phyloP scores from a whole-genome alignment of 2,888 invertebrate species.

The Xanthostigma xanthostigma region DNA sequence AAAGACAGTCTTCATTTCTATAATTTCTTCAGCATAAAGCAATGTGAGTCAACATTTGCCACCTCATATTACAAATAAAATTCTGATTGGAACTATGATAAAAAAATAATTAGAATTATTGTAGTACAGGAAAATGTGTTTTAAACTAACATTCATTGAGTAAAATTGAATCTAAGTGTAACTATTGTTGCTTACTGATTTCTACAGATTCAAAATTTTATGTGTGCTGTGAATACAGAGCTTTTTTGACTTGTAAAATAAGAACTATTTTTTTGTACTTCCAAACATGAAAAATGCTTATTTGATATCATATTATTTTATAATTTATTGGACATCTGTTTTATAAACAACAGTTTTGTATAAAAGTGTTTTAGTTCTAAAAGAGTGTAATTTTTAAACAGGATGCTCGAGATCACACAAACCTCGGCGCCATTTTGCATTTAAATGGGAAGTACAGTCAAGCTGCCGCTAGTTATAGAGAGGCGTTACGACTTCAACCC shows the following conservation, averaged over 20 bases:
- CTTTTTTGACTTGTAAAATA: too few species aligned
- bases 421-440: conserved; percentile 89
- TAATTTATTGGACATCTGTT: neutral
- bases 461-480: conserved; percentile 74
- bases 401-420: conserved; percentile 85
- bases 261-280: too few species aligned
- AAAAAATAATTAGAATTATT: neutral
- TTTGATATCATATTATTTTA: too few species aligned
- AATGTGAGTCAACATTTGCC: too few species aligned
- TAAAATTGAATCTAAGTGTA: neutral
- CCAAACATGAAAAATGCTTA: too few species aligned
- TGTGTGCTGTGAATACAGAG: too few species aligned
- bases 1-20: too few species aligned
- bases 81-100: neutral
- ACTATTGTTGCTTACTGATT: neutral
- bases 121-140: neutral
- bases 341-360: neutral
- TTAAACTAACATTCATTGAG: neutral
- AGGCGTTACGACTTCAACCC: conserved; percentile 74
- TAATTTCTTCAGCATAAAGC: too few species aligned
- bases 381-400: conserved; percentile 20
- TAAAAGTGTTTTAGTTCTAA: neutral
- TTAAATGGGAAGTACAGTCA: conserved; percentile 79
- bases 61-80: too few species aligned
- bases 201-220: too few species aligned